phyloP scores from a whole-genome alignment of 2,888 invertebrate species.

The Melipona bicolor region DNA sequence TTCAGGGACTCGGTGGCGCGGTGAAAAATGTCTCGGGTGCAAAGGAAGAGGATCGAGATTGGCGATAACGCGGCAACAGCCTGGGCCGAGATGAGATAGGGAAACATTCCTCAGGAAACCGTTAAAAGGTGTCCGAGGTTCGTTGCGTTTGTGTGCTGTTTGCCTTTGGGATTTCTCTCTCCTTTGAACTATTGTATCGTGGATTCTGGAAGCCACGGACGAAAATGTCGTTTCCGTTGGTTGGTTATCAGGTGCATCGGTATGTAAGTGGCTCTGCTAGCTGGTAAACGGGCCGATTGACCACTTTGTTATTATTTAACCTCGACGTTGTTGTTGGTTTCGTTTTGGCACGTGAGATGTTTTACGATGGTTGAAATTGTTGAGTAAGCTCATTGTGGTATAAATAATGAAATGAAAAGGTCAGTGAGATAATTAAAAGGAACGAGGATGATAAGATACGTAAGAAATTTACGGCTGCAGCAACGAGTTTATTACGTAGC shows the following conservation, averaged over 20 bases:
- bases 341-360: neutral
- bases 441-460: neutral
- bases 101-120: slow-evolving; percentile 35
- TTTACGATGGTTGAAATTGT: neutral
- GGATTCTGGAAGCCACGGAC: neutral
- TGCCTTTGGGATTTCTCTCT: neutral
- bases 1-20: neutral
- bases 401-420: neutral
- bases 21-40: slow-evolving; percentile 18
- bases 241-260: neutral
- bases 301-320: neutral
- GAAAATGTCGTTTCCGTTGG: neutral
- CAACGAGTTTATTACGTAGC: neutral
- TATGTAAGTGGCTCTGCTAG: neutral
- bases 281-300: neutral
- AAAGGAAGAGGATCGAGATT: slow-evolving; percentile 47
- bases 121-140: slow-evolving; percentile 39
- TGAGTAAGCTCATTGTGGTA: neutral
- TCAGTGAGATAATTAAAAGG: neutral
- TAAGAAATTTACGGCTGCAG: neutral
- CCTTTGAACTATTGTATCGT: neutral
- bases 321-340: neutral
- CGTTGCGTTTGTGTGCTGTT: neutral
- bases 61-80: slow-evolving; percentile 35
- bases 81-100: slow-evolving; percentile 29